phyloP scores from a whole-genome alignment of 2,797 vertebrate genomes.

The Halcyon leucocephala region DNA sequence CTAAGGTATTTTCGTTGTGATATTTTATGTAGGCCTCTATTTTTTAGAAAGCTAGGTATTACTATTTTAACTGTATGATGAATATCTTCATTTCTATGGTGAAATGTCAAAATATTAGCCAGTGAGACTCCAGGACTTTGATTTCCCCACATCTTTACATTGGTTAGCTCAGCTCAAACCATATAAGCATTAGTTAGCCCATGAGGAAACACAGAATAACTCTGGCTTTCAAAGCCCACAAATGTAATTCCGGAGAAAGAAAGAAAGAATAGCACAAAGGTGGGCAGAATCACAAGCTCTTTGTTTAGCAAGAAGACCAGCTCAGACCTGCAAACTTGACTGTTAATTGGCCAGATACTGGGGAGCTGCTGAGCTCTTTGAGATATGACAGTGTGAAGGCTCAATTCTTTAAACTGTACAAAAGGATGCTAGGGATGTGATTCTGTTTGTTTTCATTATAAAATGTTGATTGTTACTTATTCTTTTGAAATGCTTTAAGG shows the following conservation, averaged over 20 bases:
- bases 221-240: not conserved
- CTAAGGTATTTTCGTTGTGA: not conserved
- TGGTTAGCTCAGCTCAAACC: not conserved
- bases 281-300: not conserved
- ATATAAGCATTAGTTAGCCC: not conserved
- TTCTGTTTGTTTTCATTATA: not conserved
- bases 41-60: not conserved
- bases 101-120: not conserved
- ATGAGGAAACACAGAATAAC: fast-evolving
- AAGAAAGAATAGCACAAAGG: not conserved
- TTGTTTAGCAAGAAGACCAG: not conserved
- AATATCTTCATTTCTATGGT: not conserved
- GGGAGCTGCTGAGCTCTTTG: not conserved
- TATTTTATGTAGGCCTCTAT: not conserved
- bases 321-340: not conserved
- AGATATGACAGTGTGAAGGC: not conserved
- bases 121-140: not conserved
- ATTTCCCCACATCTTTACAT: not conserved
- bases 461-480: not conserved
- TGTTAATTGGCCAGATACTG: not conserved
- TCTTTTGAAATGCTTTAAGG: not conserved
- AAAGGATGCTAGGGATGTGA: not conserved
- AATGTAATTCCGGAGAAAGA: not conserved
- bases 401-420: not conserved
- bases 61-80: not conserved